phyloP scores from a whole-genome alignment of 2,888 invertebrate species.

The Leptarthrus brevirostris region DNA sequence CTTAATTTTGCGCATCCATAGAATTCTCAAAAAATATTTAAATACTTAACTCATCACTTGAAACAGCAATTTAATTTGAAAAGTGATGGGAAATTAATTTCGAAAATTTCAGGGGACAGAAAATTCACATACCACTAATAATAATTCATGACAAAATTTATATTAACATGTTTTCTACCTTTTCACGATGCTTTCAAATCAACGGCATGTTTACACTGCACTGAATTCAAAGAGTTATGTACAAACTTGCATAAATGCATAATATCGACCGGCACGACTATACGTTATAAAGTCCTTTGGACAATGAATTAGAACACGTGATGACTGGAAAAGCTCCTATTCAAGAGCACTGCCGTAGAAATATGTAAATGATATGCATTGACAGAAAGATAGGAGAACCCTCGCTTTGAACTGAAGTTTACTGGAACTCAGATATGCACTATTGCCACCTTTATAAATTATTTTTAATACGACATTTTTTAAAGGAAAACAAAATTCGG shows the following conservation, averaged over 20 bases:
- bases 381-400: background rate
- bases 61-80: too few relatives aligned
- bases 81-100: too few relatives aligned
- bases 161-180: constrained; percentile 22
- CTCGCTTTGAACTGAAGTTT: background rate
- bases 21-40: too few relatives aligned
- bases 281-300: constrained; percentile 23
- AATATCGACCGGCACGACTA: constrained; percentile 17
- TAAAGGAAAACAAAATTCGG: too few relatives aligned
- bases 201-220: constrained; percentile 14
- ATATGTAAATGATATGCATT: constrained; percentile 24
- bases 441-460: constrained; percentile 8
- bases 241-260: constrained; percentile 39
- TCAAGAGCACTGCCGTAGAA: background rate
- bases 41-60: background rate
- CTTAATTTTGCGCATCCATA: too few relatives aligned
- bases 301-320: constrained; percentile 35
- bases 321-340: constrained; percentile 11
- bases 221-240: constrained; percentile 28
- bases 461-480: too few relatives aligned
- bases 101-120: too few relatives aligned
- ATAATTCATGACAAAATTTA: background rate
- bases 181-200: background rate
- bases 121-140: background rate
- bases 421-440: background rate